A percentile compares a stretch with the other conserved stretches of the same genome.
Evolutionary conservation across 2,113 vertebrate genomes (phyloP).

Genomic region (Orientallactaga bullata): DNA sequence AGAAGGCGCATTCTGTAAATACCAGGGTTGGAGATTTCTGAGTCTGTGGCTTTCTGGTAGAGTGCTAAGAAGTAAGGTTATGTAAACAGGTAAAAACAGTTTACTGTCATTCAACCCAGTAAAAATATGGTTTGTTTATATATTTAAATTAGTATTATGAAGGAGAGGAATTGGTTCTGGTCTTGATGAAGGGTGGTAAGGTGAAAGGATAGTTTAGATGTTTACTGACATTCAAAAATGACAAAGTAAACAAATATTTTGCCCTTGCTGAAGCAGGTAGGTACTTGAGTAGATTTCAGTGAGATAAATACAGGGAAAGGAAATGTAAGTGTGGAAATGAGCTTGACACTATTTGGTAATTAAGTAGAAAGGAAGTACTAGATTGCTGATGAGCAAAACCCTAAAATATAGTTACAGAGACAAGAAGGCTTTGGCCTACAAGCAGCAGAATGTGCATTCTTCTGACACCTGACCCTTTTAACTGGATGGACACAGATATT

Average conservation of each 20-base stretch:
- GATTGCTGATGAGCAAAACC: not conserved
- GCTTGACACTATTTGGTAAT: not conserved
- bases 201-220: not conserved
- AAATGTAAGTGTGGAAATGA: not conserved
- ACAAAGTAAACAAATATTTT: not conserved
- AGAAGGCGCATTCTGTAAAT: not conserved
- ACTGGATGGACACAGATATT: not conserved
- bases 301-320: not conserved
- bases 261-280: not conserved
- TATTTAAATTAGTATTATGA: conserved; percentile 7
- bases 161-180: not conserved
- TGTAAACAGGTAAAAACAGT: not conserved
- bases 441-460: not conserved
- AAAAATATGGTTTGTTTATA: not conserved
- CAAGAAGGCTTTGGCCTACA: not conserved
- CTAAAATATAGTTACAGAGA: not conserved
- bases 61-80: not conserved
- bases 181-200: not conserved
- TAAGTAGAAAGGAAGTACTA: not conserved
- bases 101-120: not conserved
- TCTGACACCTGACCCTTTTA: not conserved
- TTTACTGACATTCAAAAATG: not conserved
- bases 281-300: not conserved
- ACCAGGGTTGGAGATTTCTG: not conserved
- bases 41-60: not conserved